These are phyloP conservation scores for Plotosus lineatus DNA, from an alignment of 2,113 vertebrate genomes.

Conservation along the genomic window DNA sequence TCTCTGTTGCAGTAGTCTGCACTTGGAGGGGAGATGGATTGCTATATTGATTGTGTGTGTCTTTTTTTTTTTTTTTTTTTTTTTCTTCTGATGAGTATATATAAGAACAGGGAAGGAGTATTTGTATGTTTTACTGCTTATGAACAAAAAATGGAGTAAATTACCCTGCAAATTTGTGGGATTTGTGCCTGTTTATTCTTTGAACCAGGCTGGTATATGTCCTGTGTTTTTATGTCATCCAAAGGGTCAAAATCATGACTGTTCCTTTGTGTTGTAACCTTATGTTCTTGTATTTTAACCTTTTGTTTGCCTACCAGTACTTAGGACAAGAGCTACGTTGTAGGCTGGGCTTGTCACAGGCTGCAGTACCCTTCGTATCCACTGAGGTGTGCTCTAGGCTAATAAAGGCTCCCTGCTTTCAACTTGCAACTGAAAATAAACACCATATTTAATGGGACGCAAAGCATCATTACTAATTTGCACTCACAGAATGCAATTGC, in stretches of 20 bases:
- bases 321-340: neutral
- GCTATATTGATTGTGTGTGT: slow-evolving; percentile 31
- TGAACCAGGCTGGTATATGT: slow-evolving; percentile 41
- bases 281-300: neutral
- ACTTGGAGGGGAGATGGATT: slow-evolving; percentile 49
- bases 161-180: slow-evolving; percentile 30
- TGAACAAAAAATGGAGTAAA: slow-evolving; percentile 36
- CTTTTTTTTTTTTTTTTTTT: slow-evolving; percentile 23
- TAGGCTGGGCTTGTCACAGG: neutral
- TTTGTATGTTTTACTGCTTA: slow-evolving; percentile 34
- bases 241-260: slow-evolving; percentile 42
- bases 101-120: slow-evolving; percentile 19
- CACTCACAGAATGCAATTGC: neutral
- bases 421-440: slow-evolving; percentile 16
- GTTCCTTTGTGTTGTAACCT: slow-evolving; percentile 31
- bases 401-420: slow-evolving; percentile 32
- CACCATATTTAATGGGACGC: neutral
- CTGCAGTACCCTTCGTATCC: slow-evolving; percentile 51
- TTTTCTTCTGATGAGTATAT: too few relatives aligned
- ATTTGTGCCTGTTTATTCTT: slow-evolving; percentile 59
- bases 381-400: slow-evolving; percentile 55
- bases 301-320: slow-evolving; percentile 7
- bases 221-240: slow-evolving; percentile 16
- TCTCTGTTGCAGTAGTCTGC: slow-evolving; percentile 57
- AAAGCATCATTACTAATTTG: slow-evolving; percentile 13